Evolutionary conservation across 2,113 vertebrate species (phyloP).

Genomic region (Hemiscyllium ocellatum): DNA sequence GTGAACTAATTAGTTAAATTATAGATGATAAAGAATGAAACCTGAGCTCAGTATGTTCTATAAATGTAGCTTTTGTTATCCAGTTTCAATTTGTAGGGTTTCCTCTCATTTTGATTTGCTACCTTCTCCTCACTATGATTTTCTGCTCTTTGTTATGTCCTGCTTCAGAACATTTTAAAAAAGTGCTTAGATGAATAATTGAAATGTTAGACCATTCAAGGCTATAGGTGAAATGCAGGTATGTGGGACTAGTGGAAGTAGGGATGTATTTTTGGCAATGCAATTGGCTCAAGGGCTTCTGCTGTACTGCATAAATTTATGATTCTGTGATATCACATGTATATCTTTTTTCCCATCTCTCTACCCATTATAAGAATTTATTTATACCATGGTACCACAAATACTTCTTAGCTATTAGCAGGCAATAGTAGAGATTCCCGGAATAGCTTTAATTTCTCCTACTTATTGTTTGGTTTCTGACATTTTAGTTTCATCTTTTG

Average conservation of each 20-base stretch:
- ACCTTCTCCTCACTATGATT: neutral
- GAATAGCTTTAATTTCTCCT: neutral
- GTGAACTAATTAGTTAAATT: neutral
- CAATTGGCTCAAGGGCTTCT: too few species aligned
- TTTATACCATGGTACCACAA: neutral
- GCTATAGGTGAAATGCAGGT: too few species aligned
- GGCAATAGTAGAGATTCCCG: neutral
- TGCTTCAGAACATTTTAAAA: neutral
- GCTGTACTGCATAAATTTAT: too few species aligned
- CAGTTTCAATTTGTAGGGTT: neutral
- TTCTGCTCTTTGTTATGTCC: neutral
- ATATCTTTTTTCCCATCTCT: too few species aligned
- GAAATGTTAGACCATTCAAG: too few species aligned
- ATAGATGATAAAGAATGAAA: neutral
- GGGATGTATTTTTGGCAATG: too few species aligned
- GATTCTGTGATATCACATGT: too few species aligned
- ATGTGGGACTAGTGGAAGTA: too few species aligned
- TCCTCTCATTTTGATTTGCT: neutral
- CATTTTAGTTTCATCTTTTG: neutral
- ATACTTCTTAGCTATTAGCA: neutral
- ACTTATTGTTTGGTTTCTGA: neutral
- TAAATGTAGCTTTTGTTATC: neutral
- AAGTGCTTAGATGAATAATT: too few species aligned
- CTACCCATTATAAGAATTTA: too few species aligned
- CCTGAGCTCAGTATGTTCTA: neutral